Base-by-base conservation (phyloP, 2,113 vertebrate genomes). In the Holacanthus passer region DNA sequence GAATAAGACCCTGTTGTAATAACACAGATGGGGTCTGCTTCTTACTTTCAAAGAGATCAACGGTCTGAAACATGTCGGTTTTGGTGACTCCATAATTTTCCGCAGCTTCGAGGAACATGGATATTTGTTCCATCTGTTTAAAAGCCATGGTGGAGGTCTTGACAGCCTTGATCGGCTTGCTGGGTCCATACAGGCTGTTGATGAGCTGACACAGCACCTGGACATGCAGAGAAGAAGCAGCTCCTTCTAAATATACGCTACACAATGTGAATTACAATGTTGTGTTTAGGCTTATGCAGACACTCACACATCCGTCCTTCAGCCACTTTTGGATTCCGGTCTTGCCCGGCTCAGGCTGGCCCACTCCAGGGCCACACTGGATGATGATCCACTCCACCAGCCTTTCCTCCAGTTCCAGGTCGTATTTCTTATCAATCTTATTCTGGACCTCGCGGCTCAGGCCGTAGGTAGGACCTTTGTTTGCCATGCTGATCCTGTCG, bases 71-170 rank as follows among this genome's bases (percentile, higher is more conserved):
- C 27, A 98, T 94, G 74, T 99, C 97, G 0, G 96, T 97, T 93
- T 98, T 98, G 84, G 91, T 95, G 89, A 98, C 93, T 0, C 98
- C 98, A 0, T 98, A 99, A 50, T 86, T 94, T 89, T 99, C 98
- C 0, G 97, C 95, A 0, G 97, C 98, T 77, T 92, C 94, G 85
- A 99, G 96, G 91, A 99, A 99, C 94, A 97, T 93, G 14, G 98
- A 94, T 24, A 99, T 97, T 91, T 96, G 97, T 83, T 99, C 98
- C 98, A 99, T 99, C 94, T 99, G 98, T 93, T 97, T 99, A 89
- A 99, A 99, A 12, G 96, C 97, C 97, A 97, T 98, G 82, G 76
- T 66, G 0, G 96, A 93, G 13, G 67, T 93, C 0, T 97, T 97
- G 88, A 97, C 93, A 90, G 91, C 95, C 88, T 89, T 96, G 69